Evolutionary conservation across 2,888 invertebrate species (phyloP), one percentile per base, ranked within the genome.

Genomic region (Parthenolecanium corni): DNA sequence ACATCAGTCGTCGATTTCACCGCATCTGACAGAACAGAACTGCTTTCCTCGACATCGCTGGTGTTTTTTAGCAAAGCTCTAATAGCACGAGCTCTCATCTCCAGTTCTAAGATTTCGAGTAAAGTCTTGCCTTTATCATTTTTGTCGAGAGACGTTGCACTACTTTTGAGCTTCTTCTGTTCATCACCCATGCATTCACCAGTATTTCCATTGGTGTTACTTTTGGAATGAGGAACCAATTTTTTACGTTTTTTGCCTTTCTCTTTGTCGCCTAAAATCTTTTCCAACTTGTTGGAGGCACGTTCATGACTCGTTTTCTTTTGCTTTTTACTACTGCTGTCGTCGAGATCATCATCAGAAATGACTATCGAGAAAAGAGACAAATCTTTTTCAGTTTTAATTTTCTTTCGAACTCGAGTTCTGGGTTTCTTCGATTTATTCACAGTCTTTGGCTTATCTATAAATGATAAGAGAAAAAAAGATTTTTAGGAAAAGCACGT

Each of bases 71-170:
- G 56, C 67, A 80, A 73, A 25, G 79, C 77, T 68, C 79, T 75
- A 66, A 80, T 80, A 4, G 79, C 80, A 61, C 78, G 71, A 0
- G 80, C 80, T 68, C 80, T 74, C 79, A 80, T 79, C 71, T 80
- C 79, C 53, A 80, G 70, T 68, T 80, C 79, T 56, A 80, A 69
- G 31, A 80, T 72, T 70, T 80, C 80, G 66, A 79, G 72, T 24
- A 77, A 70, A 68, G 74, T 76, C 64, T 76, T 76, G 3, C 65
- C 64, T 57, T 66, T 58, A 52, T 67, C 64, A 25, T 51, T 58
- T 5, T 62, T 20, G 24, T 46, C 21, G 2, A 40, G 21, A 1
- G 20, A 16, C 1, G 40, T 36, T 11, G 16, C 49, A 11, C 36
- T 38, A 23, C 36, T n/a, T 46, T 31, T n/a, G 36, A 14, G 24